A percentile compares a stretch with the other conserved stretches of the same genome.
Conservation (phyloP, 2,888 invertebrate genomes). For the Xestia rhomboidea region DNA sequence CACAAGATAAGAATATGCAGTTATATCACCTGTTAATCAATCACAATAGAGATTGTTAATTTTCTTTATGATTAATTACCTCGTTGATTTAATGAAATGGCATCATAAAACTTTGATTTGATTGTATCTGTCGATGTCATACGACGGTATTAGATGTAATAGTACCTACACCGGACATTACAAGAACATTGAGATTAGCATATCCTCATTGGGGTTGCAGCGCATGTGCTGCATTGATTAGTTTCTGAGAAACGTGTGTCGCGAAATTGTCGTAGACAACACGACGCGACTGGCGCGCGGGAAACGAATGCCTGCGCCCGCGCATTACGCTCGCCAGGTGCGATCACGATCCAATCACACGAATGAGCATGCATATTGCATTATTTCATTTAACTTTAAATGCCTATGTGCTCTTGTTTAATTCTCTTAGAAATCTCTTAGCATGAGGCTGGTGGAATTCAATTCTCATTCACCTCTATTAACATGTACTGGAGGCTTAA, state of each 20-base stretch:
- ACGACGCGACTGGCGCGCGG: constrained; percentile 69
- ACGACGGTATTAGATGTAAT: constrained; percentile 71
- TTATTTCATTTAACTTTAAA: constrained; percentile 58
- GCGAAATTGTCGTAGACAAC: constrained; percentile 79
- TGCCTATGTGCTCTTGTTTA: constrained; percentile 35
- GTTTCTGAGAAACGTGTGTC: constrained; percentile 80
- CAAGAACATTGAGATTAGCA: constrained; percentile 82
- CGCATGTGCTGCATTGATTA: constrained; percentile 77
- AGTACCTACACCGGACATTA: constrained; percentile 79
- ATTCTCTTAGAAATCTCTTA: constrained; percentile 25
- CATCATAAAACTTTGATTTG: constrained; percentile 21
- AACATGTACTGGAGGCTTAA: neutral
- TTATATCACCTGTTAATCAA: constrained; percentile 55
- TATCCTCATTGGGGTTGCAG: constrained; percentile 81
- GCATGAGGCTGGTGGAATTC: neutral
- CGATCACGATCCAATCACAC: constrained; percentile 76
- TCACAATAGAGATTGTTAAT: constrained; percentile 49
- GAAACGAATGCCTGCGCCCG: constrained; percentile 60
- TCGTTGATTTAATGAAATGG: constrained; percentile 44
- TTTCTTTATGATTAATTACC: constrained; percentile 51
- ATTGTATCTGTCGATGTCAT: constrained; percentile 32
- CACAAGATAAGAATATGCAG: constrained; percentile 39
- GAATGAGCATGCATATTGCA: constrained; percentile 65
- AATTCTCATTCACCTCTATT: neutral
- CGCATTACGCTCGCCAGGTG: constrained; percentile 76